Conservation (phyloP, 2,888 invertebrate species). For the Campopleginae sp. region DNA sequence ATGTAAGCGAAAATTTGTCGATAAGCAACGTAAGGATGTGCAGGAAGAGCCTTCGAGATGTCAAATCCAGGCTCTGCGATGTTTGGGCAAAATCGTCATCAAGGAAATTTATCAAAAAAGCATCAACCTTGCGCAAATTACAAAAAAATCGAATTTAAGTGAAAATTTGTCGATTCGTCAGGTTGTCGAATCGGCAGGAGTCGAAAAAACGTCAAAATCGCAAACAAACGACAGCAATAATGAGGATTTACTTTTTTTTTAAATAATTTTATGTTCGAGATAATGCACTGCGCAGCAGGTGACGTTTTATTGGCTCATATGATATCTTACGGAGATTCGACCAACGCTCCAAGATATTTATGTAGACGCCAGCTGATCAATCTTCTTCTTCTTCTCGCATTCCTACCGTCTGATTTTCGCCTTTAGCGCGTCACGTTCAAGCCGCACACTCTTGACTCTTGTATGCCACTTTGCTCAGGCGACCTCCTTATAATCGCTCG, state of each 20-base stretch:
- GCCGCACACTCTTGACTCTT: constrained; percentile 52
- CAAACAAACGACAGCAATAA: not conserved
- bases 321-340: constrained; percentile 4
- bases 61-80: no score
- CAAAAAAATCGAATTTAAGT: no score
- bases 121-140: no score
- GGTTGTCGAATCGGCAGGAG: not conserved
- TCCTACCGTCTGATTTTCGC: constrained; percentile 40
- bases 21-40: no score
- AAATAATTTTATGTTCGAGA: not conserved
- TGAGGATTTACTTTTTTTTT: not conserved
- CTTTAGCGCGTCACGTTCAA: constrained; percentile 51
- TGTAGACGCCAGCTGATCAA: constrained; percentile 53
- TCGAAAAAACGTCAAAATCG: not conserved
- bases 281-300: constrained; percentile 26
- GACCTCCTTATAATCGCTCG: constrained; percentile 70
- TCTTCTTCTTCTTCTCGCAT: constrained; percentile 29
- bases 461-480: constrained; percentile 11
- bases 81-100: no score
- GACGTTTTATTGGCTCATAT: constrained; percentile 16
- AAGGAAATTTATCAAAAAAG: no score
- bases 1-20: no score
- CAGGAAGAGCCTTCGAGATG: not conserved
- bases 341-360: constrained; percentile 18
- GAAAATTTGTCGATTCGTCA: no score